phyloP scores from a whole-genome alignment of 2,888 invertebrate species.

The Mycalesis mineus region DNA sequence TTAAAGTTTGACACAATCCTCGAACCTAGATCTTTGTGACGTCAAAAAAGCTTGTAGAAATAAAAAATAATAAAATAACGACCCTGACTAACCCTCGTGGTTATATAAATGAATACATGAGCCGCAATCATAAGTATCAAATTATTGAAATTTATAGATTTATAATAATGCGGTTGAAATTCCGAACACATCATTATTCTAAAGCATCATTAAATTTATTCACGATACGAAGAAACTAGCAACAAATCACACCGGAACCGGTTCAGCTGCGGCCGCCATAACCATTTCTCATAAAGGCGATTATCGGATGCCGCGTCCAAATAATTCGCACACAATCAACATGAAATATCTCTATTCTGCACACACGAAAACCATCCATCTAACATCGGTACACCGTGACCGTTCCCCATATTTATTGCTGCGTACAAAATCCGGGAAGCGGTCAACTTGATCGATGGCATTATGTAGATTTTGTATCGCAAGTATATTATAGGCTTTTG shows the following conservation, averaged over 20 bases:
- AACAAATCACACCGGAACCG: constrained; percentile 23
- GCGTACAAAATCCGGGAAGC: constrained; percentile 45
- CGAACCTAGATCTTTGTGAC: no score
- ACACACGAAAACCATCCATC: constrained; percentile 45
- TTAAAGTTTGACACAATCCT: no score
- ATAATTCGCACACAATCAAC: constrained; percentile 44
- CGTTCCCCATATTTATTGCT: constrained; percentile 50
- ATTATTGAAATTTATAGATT: no score
- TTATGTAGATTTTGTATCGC: constrained; percentile 33
- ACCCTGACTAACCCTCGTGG: no score
- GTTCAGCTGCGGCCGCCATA: constrained; percentile 22
- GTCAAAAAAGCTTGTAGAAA: no score
- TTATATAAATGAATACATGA: no score
- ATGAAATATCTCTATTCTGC: constrained; percentile 45
- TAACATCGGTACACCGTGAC: constrained; percentile 44
- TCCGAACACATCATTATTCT: not conserved
- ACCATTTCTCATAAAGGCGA: constrained; percentile 29
- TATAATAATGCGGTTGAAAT: not conserved
- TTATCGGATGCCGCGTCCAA: constrained; percentile 30
- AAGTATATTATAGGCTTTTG: constrained; percentile 28
- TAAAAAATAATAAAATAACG: no score
- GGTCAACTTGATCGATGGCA: constrained; percentile 57
- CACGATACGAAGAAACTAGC: constrained; percentile 1
- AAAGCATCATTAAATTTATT: constrained; percentile 9
- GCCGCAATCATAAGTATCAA: no score